A percentile compares a stretch with the other conserved stretches of the same genome.
These are phyloP conservation scores for Bettongia penicillata DNA, from an alignment of 2,113 vertebrate species.

Conservation along the genomic window DNA sequence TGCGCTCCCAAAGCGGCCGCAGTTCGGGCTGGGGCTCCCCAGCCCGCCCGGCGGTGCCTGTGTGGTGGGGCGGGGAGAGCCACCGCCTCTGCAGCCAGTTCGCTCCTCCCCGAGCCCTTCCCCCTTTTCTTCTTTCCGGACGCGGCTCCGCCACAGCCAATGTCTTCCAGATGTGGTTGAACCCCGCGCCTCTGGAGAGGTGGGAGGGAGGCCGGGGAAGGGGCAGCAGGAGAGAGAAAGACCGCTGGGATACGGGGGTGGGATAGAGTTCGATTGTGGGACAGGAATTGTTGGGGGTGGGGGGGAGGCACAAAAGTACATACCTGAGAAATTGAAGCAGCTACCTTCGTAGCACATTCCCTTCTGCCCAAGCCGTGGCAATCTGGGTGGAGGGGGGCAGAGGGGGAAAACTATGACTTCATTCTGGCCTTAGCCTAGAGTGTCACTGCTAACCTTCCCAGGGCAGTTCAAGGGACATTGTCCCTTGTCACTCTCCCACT, in stretches of 20 bases:
- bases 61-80: conserved; percentile 61
- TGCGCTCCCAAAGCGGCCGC: conserved; percentile 51
- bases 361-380: neutral
- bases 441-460: neutral
- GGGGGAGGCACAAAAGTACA: neutral
- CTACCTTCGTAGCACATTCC: neutral
- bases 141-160: conserved; percentile 40
- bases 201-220: conserved; percentile 4
- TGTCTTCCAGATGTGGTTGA: conserved; percentile 75
- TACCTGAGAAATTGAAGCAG: neutral
- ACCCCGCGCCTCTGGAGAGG: neutral
- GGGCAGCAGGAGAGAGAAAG: neutral
- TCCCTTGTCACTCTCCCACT: neutral
- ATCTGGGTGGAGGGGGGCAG: neutral
- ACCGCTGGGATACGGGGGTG: neutral
- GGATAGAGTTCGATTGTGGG: neutral
- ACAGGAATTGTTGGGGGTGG: neutral
- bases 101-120: conserved; percentile 64
- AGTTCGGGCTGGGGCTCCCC: conserved; percentile 48
- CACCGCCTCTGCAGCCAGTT: conserved; percentile 52
- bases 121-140: conserved; percentile 75
- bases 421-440: neutral
- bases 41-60: conserved; percentile 52
- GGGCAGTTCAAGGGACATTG: neutral
- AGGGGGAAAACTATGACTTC: neutral